Base-by-base conservation (phyloP, 2,797 vertebrate genomes). In the Pelochelys cantorii region DNA sequence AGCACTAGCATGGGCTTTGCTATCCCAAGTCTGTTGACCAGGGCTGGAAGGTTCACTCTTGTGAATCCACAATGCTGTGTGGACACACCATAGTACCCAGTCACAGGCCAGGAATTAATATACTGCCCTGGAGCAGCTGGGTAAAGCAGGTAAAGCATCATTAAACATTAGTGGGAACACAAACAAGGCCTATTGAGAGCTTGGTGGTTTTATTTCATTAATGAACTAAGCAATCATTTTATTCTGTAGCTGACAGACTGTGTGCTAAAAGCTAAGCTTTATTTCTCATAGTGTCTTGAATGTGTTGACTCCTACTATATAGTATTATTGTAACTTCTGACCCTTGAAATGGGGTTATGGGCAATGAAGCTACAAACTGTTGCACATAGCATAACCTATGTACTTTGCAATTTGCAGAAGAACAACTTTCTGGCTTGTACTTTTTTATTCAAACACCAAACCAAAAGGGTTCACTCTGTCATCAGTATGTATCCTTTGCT, bases 161-260 rank as follows among this genome's bases (percentile, higher is more conserved):
- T 79, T 89, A 94, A 94, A 86, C 82, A 81, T 87, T 90, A 88
- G 53, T 94, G 95, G 86, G 95, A 83, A 95, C 85, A 65, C 48
- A 83, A 77, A 84, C n/a, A 90, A 78, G 31, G 90, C 1, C 0
- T 86, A 65, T 65, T 86, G 74, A 91, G 71, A 95, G 92, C 55
- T 53, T 34, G 4, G 65, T 90, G 89, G 91, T 94, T 95, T 96
- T 48, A 9, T 48, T 48, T 48, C 42, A 94, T 84, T 89, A 68
- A 27, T 0, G 0, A 29, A n/a, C 87, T 91, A 91, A 93, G 90
- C 34, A 81, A 22, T n/a, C 15, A 17, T 85, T 90, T 91, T 13
- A 42, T 87, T 93, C 83, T 81, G 55, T 84, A 0, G 0, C 65
- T 60, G 20, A 37, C 56, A 91, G 71, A 17, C 4, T 79, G 9